These are phyloP conservation scores for Perizoma flavofasciatum DNA, from an alignment of 2,888 invertebrate genomes.

Conservation along the genomic window DNA sequence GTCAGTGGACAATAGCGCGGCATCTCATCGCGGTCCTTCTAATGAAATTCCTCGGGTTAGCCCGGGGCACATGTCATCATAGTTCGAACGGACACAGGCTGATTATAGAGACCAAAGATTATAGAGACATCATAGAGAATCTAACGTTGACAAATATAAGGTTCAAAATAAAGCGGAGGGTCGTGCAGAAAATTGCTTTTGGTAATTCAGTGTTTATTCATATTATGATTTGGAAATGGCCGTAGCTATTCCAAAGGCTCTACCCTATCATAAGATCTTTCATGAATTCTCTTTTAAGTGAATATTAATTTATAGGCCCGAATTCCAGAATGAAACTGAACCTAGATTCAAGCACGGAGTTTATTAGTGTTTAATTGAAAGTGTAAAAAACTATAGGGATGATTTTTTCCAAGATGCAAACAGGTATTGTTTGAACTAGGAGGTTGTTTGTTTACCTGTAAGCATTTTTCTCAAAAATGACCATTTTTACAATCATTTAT, in stretches of 20 bases:
- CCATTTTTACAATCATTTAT: too few species aligned
- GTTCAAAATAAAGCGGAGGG: conserved; percentile 7
- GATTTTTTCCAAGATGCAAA: too few species aligned
- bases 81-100: conserved; percentile 23
- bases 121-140: conserved; percentile 3
- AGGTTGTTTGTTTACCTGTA: too few species aligned
- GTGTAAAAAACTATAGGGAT: too few species aligned
- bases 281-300: too few species aligned
- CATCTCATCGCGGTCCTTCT: conserved; percentile 63
- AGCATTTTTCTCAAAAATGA: too few species aligned
- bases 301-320: too few species aligned
- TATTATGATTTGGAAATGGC: conserved; percentile 17
- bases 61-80: conserved; percentile 43
- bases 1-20: conserved; percentile 73
- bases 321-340: too few species aligned
- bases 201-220: conserved; percentile 17
- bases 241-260: conserved; percentile 13
- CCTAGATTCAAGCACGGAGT: too few species aligned
- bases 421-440: too few species aligned
- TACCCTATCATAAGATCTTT: too few species aligned
- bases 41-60: conserved; percentile 75
- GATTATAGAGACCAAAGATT: neutral
- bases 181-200: conserved; percentile 12
- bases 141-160: conserved; percentile 1
- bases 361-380: too few species aligned